Evolutionary conservation across 2,113 vertebrate species (phyloP), one percentile per base, ranked within the genome.

Genomic region (Odontophorus gujanensis): DNA sequence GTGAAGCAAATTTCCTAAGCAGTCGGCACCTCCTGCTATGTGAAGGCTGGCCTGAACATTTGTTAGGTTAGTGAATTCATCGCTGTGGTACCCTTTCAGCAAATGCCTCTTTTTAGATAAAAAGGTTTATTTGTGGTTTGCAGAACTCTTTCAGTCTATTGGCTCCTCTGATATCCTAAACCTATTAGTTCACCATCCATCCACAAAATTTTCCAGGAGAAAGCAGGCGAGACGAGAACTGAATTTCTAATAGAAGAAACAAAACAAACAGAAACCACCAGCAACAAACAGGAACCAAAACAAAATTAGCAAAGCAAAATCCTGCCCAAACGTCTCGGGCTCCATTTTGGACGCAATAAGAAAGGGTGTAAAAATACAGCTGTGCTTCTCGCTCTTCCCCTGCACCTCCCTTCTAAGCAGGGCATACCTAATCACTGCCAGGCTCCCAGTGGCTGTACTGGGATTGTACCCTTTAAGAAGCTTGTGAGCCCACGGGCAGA

Each of bases 81-180:
- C 73, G 91, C 91, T 75, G 57, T 81, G 55, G 79, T 80, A 82
- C 40, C 43, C 76, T 90, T 61, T 92, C 61, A 94, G 93, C 53
- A 92, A 53, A 58, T 38, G 36, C n/a, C 63, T 96, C 87, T 53
- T 92, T 94, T 95, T 45, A 91, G 91, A 91, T 94, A 83, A 93
- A 91, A 93, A 94, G n/a, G 30, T 91, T 81, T 90, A 14, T 71
- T 71, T 85, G 85, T 77, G 63, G 57, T 78, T 92, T 94, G 92
- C 88, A 53, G 57, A 45, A 55, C 69, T 68, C 6, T 92, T 68
- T 45, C 76, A 76, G 61, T 88, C 91, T 93, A 57, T 87, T 91
- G 85, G 61, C 87, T 91, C 25, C 75, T 82, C 84, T 83, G 91
- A 92, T 92, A 91, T 89, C 75, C 34, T 89, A 89, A 93, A 87